phyloP scores from a whole-genome alignment of 2,113 vertebrate genomes.

The Chaetops frenatus region DNA sequence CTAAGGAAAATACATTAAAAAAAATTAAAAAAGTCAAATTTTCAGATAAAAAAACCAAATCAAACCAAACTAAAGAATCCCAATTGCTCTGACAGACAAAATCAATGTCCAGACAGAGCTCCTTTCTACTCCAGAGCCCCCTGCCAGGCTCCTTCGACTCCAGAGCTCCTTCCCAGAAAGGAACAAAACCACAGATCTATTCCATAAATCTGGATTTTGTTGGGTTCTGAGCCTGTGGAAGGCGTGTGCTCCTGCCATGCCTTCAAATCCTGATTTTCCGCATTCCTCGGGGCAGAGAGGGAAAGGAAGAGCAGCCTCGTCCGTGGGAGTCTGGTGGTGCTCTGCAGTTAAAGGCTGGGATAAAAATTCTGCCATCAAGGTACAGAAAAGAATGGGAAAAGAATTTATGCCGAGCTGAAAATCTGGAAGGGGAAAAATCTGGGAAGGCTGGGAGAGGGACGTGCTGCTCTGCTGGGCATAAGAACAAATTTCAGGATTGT shows the following conservation, averaged over 20 bases:
- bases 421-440: background rate
- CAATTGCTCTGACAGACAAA: background rate
- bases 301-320: background rate
- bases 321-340: background rate
- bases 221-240: background rate
- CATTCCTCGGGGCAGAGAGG: background rate
- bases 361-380: background rate
- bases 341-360: background rate
- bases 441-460: background rate
- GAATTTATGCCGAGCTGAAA: background rate
- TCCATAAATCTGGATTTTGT: background rate
- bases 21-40: background rate
- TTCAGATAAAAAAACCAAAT: background rate
- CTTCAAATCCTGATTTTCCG: background rate
- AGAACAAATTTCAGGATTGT: background rate
- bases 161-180: background rate
- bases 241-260: background rate
- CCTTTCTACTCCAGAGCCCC: background rate
- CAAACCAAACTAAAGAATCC: background rate
- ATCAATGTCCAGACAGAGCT: background rate
- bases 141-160: background rate
- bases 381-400: background rate
- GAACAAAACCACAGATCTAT: background rate
- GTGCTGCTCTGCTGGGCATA: accelerated
- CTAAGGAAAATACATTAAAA: background rate